phyloP scores from a whole-genome alignment of 2,888 invertebrate genomes.

The Dermolepida albohirtum region DNA sequence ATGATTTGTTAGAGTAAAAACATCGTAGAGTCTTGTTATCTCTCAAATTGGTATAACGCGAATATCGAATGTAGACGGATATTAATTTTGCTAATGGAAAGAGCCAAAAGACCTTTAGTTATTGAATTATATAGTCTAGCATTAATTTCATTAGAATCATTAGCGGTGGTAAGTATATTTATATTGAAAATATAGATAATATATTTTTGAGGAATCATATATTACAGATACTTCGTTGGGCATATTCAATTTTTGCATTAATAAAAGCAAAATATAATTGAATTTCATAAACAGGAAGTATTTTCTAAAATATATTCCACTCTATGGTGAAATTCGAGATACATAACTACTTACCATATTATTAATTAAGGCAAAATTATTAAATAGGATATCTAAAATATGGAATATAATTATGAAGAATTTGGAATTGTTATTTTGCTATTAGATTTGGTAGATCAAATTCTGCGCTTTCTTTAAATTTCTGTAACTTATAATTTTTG shows the following conservation, averaged over 20 bases:
- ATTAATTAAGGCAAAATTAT: too few species aligned
- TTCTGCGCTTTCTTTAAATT: too few species aligned
- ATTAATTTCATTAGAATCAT: conserved; percentile 36
- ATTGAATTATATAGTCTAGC: conserved; percentile 42
- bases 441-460: too few species aligned
- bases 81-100: conserved; percentile 46
- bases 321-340: too few species aligned
- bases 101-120: conserved; percentile 42
- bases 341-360: too few species aligned
- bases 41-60: conserved; percentile 38
- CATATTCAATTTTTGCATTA: conserved; percentile 43
- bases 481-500: too few species aligned
- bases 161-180: conserved; percentile 33
- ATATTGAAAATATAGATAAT: not conserved
- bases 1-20: conserved; percentile 32
- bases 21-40: conserved; percentile 43
- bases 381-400: too few species aligned
- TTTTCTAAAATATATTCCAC: too few species aligned
- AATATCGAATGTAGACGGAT: conserved; percentile 19
- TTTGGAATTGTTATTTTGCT: too few species aligned
- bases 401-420: too few species aligned
- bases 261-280: conserved; percentile 39
- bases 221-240: conserved; percentile 41
- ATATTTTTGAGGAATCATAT: not conserved
- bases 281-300: not conserved